phyloP scores from a whole-genome alignment of 1,140 invertebrate genomes.

The Sycophila sp. region DNA sequence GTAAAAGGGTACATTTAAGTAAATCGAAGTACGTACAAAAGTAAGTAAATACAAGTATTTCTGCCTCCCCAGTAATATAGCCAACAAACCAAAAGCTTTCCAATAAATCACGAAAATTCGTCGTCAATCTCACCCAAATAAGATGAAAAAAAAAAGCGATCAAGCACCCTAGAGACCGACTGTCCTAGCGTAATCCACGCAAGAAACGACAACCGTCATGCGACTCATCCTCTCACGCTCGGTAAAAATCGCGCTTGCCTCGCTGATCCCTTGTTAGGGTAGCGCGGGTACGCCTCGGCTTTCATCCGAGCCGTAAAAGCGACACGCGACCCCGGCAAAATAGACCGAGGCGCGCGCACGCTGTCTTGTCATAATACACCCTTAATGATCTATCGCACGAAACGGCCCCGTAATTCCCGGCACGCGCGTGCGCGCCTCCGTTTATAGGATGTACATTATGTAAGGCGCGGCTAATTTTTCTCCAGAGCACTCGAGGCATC shows the following conservation, averaged over 20 bases:
- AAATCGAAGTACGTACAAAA: too few species aligned
- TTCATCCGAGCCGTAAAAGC: constrained; percentile 26
- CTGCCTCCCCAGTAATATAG: too few species aligned
- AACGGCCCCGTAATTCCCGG: constrained; percentile 56
- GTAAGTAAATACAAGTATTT: too few species aligned
- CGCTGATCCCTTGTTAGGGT: constrained; percentile 25
- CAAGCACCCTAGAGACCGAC: background rate
- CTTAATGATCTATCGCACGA: constrained; percentile 60
- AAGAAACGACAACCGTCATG: constrained; percentile 16
- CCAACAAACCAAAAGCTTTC: background rate
- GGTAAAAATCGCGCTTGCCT: background rate
- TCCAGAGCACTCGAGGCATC: constrained; percentile 30
- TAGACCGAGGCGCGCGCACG: constrained; percentile 42
- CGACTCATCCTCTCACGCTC: background rate
- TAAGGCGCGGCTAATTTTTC: constrained; percentile 59
- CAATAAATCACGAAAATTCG: background rate
- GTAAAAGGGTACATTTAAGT: too few species aligned
- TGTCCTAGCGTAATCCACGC: background rate
- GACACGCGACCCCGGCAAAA: constrained; percentile 40
- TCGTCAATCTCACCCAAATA: too few species aligned
- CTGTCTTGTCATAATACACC: constrained; percentile 61
- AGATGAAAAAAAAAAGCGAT: background rate
- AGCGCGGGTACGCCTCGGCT: background rate
- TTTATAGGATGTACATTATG: constrained; percentile 51
- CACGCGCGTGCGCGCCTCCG: constrained; percentile 59